Base-by-base conservation (phyloP, 1,140 invertebrate species). In the Brachionus rotundiformis region DNA sequence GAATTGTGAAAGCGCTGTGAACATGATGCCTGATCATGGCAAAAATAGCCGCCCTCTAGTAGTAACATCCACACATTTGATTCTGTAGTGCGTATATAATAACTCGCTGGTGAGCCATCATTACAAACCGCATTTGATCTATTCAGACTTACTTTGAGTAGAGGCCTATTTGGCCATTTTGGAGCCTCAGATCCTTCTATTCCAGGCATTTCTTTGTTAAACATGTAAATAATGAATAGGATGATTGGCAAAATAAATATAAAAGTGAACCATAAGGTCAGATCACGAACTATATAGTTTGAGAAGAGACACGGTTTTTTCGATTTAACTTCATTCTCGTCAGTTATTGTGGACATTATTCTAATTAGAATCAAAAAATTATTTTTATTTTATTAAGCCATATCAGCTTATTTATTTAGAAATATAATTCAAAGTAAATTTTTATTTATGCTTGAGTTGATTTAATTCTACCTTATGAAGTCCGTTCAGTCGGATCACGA, bases 231-330 rank as follows among this genome's bases (percentile, higher is more conserved):
- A 23, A 39, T 19, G 27, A 79, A 79, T 27, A 79, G 31, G 16
- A 79, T 8, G 13, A 63, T 59, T 19, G 76, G 76, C 6, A 79
- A 27, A 11, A 79, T 39, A 10, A 79, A 79, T 39, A 79, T 54
- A 79, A 79, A 79, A 19, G 31, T 33, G 16, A 63, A 61, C 76
- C 76, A 79, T 19, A 79, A 8, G 16, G n/a, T 59, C n/a, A 79
- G 36, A 25, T 79, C 76, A 39, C 76, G 76, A 13, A 59, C 31
- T 36, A 79, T 79, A 4, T 79, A 79, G n/a, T 73, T 73, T 5
- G 63, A 68, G 16, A 33, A 33, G 7, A 63, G 25, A 63, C 61
- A 2, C 11, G 63, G 16, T n/a, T 68, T 68, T 36, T 68, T 36
- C 6, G n/a, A 13, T 36, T 68, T 31, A 5, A 11, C n/a, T 36